A percentile compares a stretch with the other conserved stretches of the same genome.
These are phyloP conservation scores for Folsomia candida DNA, from an alignment of 2,888 invertebrate species.

Conservation along the genomic window DNA sequence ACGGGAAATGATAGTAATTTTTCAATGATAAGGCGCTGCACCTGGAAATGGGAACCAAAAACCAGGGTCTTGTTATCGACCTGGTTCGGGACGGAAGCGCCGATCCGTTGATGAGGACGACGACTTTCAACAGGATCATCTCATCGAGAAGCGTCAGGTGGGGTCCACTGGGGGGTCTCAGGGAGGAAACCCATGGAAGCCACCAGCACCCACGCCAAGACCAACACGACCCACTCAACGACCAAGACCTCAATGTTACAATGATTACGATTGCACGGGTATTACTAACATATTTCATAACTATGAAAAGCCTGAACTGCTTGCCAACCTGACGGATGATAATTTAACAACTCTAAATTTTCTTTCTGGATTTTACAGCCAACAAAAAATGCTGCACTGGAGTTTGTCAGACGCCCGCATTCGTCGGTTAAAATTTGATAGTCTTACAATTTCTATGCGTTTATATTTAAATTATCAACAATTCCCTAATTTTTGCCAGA, in stretches of 20 bases:
- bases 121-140: not conserved
- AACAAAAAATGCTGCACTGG: conserved; percentile 14
- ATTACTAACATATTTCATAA: not conserved
- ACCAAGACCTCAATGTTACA: not conserved
- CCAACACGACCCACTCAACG: not conserved
- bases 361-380: too few species aligned
- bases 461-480: too few species aligned
- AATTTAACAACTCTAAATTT: not conserved
- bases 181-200: not conserved
- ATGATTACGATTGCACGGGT: conserved; percentile 2
- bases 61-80: conserved; percentile 1
- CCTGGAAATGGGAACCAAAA: too few species aligned
- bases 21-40: too few species aligned
- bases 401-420: not conserved
- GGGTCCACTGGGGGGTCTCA: not conserved
- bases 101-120: not conserved
- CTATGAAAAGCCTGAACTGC: too few species aligned
- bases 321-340: too few species aligned
- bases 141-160: conserved; percentile 1
- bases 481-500: too few species aligned
- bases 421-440: not conserved
- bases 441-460: too few species aligned
- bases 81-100: not conserved
- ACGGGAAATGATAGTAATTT: too few species aligned
- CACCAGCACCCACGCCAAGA: not conserved